Base-by-base conservation (phyloP, 2,113 vertebrate species). In the Brachypteracias leptosomus region DNA sequence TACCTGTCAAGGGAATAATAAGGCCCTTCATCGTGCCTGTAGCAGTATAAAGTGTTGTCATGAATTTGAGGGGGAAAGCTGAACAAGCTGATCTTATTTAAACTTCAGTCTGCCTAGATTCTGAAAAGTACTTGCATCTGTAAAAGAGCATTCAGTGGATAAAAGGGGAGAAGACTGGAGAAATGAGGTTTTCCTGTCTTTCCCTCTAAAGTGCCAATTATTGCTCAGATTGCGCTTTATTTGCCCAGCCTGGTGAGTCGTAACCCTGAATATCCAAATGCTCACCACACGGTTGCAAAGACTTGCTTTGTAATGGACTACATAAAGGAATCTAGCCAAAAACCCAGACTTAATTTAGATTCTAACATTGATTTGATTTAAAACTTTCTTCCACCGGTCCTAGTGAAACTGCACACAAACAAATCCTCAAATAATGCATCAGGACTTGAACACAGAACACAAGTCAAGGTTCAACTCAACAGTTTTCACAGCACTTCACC, bases 1-100 rank as follows among this genome's bases (percentile, higher is more conserved):
- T 94, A 71, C 75, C 75, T 88, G 85, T 83, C 92, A 95, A 70
- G 79, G 75, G 38, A 92, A 83, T 62, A 93, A 95, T 86, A 90
- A 93, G 25, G 17, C 22, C 58, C 31, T 70, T 92, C 38, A 79
- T 59, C 2, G n/a, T 88, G 55, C n/a, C 38, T 86, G 28, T 46
- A 73, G 42, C 28, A 70, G 11, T 15, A 61, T 20, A 70, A 93
- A 93, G 8, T 36, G 16, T 83, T 85, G 67, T 67, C 78, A 83
- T 68, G 63, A 77, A 83, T 90, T 77, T 85, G 70, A 87, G 55
- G 28, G 15, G 22, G 22, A 86, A 90, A 88, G n/a, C 46, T 88
- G 94, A 95, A 88, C 24, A 88, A 73, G 16, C 15, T 92, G 85
- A 93, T 67, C 90, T 93, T 62, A 73, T 38, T 88, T 93, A 77